Base-by-base conservation (phyloP, 2,888 invertebrate genomes). In the Ophioninae sp. region DNA sequence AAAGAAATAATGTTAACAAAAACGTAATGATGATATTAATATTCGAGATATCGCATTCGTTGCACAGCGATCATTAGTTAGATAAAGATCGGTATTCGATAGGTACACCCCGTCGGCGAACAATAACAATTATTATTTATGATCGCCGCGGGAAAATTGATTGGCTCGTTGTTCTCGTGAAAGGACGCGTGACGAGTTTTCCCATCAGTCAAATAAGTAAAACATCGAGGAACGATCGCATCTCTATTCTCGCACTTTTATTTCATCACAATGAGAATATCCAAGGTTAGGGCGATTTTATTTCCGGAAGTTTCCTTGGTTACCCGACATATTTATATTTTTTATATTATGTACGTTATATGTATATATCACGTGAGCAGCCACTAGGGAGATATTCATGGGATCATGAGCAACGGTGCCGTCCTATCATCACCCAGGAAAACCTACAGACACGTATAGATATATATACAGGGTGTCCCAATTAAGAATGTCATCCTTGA, bases 371-470 rank as follows among this genome's bases (percentile, higher is more conserved):
- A 74, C 56, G 82, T 59, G 82, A 75, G 68, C 73, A 85, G 79
- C 80, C 81, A 84, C 80, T 68, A 68, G 82, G 82, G 75, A 76
- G 79, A 74, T 79, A 86, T 88, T 88, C 88, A 87, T 87, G 88
- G 87, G 88, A 86, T 87, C 81, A 84, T 87, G 86, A 86, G 85
- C 87, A 88, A 87, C 86, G 85, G 84, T 87, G 88, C 85, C 86
- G 86, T 82, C 85, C 74, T 72, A 74, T 76, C 63, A 72, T 61
- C 72, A 13, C 41, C 63, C 39, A 13, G 22, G 8, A 13, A 17
- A 56, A 20, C 56, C 51, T 20, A 8, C 41, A 56, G 23, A n/a
- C n/a, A n/a, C n/a, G n/a, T n/a, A n/a, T n/a, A n/a, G n/a, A n/a
- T n/a, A n/a, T n/a, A n/a, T n/a, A n/a, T n/a, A n/a, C n/a, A n/a